Conservation (phyloP, 2,888 invertebrate genomes). For the Acrobasis consociella region DNA sequence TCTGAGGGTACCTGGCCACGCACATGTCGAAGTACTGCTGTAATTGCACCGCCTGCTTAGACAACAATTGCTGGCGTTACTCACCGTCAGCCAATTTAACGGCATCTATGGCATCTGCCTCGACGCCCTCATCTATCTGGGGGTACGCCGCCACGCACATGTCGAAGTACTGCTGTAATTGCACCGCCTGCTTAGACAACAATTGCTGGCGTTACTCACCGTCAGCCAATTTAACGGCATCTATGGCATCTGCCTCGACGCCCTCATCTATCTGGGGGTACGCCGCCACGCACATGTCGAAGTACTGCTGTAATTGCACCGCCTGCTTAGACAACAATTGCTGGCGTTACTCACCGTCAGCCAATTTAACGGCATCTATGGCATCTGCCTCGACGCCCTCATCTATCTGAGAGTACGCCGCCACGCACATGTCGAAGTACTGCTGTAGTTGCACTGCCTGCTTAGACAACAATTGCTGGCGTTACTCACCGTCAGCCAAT, state of each 20-base stretch:
- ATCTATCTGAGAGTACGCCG: no score
- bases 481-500: neutral
- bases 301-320: no score
- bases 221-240: constrained; percentile 60
- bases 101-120: constrained; percentile 82
- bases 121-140: constrained; percentile 59
- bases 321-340: no score
- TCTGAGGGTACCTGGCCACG: constrained; percentile 57
- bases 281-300: no score
- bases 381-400: no score
- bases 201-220: neutral
- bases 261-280: constrained; percentile 60
- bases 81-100: constrained; percentile 48
- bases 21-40: constrained; percentile 94
- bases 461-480: no score
- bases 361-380: no score
- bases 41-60: constrained; percentile 93
- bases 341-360: neutral
- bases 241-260: constrained; percentile 80
- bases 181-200: no score
- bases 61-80: constrained; percentile 84
- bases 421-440: no score
- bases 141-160: no score
- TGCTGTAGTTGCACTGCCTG: no score
- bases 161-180: no score